Base-by-base conservation (phyloP, 2,888 invertebrate genomes). In the Neoascia interrupta region DNA sequence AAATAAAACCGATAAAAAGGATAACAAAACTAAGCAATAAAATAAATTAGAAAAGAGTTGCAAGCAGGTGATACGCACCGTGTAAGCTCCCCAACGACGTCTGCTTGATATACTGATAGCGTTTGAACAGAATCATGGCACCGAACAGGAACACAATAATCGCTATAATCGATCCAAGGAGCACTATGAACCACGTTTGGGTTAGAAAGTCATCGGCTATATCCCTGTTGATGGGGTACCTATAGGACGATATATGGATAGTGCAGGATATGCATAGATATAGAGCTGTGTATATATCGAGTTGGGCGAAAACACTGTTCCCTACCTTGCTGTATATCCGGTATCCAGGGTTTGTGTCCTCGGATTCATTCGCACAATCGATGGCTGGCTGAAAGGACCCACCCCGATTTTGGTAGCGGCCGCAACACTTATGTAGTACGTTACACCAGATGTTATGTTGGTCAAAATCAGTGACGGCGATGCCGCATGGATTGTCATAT, bases 181-280 rank as follows among this genome's bases (percentile, higher is more conserved):
- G 91, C 83, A 95, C 94, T 89, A 96, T 94, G 90, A 96, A 96
- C 96, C 96, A 96, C 74, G 95, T 94, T 90, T 96, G 95, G 83
- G 94, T 94, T 85, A 95, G 91, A 86, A 94, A 93, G 88, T 94
- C 94, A 85, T 93, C 93, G 81, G 93, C 91, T 84, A 89, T 86
- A 88, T 88, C 88, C 83, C 88, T 89, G 87, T 87, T 88, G 84
- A 89, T 88, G 84, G 91, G 91, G 86, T 92, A 89, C 83, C 86
- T 91, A 89, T 85, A 90, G 73, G 72, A 53, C 8, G 31, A 31
- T n/a, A 31, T 31, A n/a, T n/a, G n/a, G n/a, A n/a, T n/a, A n/a
- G n/a, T n/a, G n/a, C n/a, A n/a, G n/a, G n/a, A n/a, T n/a, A n/a
- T n/a, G n/a, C n/a, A n/a, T n/a, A n/a, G n/a, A n/a, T n/a, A n/a